Base-by-base conservation (phyloP, 1,140 invertebrate species). In the Drepana arcuata region DNA sequence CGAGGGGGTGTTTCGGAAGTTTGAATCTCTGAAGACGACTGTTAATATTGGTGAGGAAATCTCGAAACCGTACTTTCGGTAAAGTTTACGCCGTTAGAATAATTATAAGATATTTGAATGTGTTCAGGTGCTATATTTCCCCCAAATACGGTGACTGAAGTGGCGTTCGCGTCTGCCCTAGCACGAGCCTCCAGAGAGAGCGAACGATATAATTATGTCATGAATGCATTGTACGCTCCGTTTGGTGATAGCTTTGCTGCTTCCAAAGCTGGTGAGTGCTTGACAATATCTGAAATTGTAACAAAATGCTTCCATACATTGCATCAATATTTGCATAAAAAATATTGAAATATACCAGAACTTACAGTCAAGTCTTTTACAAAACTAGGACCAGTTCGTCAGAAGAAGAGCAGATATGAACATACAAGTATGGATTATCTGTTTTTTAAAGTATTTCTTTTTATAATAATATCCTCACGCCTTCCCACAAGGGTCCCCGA, bases 161-260 rank as follows among this genome's bases (percentile, higher is more conserved):
- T 81, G 6, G 74, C 73, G 0, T 79, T 81, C 16, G 64, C 61
- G 0, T 81, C 77, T 2, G 53, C 73, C 0, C 53, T 78, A 0
- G 59, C 63, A 1, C 44, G 74, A 25, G 70, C 72, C 0, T 69
- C 71, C 0, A 71, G 78, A 57, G 73, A 77, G 23, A 78, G 70
- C 18, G 56, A 73, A 24, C 59, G 52, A 2, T 75, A 75, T 24
- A 55, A 61, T 28, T 81, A 61, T 27, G 33, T 54, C 0, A 52
- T 70, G 62, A 73, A 71, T 44, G 49, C 62, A 2, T 37, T 51
- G 2, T 63, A 81, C 25, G 55, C 50, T 6, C 63, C 64, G 2
- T 49, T 50, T 28, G 77, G 69, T 1, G 70, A 81, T 28, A 74
- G 73, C 27, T 81, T 69, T 36, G 58, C 74, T n/a, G 77, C 77